Evolutionary conservation across 2,113 vertebrate species (phyloP), one percentile per base, ranked within the genome.

Genomic region (Girardinichthys multiradiatus): DNA sequence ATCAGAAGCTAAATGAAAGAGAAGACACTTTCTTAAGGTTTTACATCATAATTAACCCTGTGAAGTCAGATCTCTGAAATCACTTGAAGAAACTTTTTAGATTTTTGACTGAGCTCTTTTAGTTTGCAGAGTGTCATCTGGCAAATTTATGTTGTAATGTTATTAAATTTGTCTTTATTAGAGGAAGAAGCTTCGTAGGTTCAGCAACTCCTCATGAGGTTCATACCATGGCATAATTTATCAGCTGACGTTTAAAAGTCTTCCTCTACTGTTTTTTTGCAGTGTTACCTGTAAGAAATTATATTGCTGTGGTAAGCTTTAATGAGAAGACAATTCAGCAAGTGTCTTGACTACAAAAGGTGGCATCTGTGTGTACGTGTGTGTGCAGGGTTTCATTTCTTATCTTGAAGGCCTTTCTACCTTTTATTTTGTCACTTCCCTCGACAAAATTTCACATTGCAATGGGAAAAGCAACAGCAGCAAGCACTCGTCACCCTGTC

Each of bases 341-440:
- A 64, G 71, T 2, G 63, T 42, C 12, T 33, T 28, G 48, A 70
- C 42, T 65, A 64, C 24, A 74, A 57, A 74, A 58, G 39, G 45
- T 59, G 59, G 26, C 15, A 4, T 54, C 31, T 63, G 4, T 19
- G 13, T 19, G 2, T 45, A 4, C 6, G n/a, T 58, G 33, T 63
- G 26, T 11, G 26, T 61, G 64, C 39, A 24, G 28, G 27, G 70
- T 57, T 77, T 78, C 33, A 19, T 72, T 72, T 83, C 57, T 83
- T 79, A 82, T 87, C 79, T 14, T 57, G n/a, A 64, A 74, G 65
- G 31, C 72, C 79, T 79, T 76, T 79, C 48, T 61, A 33, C 57
- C 72, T 69, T 77, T 76, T 76, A 24, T 48, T 83, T 70, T 84
- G 81, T 86, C 86, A 85, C 68, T n/a, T 74, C 35, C 35, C 77